Base-by-base conservation (phyloP, 2,888 invertebrate genomes). In the Nesidiocoris tenuis region DNA sequence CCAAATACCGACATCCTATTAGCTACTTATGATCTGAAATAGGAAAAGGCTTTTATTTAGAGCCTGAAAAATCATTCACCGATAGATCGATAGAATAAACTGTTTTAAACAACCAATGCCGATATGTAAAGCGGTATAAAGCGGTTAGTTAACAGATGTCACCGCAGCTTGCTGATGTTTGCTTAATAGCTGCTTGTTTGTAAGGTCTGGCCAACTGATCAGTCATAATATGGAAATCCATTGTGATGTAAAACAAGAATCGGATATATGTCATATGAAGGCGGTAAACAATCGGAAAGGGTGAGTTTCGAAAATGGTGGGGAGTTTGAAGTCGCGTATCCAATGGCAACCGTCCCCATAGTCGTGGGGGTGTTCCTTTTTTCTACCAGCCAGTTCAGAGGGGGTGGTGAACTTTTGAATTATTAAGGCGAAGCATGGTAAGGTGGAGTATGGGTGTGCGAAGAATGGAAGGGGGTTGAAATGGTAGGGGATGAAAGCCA, bases 381-480 rank as follows among this genome's bases (percentile, higher is more conserved):
- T 66, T 18, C 19, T 66, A 24, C 68, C 39, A 3, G 16, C n/a
- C 59, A 23, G 22, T 24, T 16, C 61, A n/a, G n/a, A n/a, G 70
- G 25, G 70, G 70, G 70, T 70, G 70, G 70, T 57, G 70, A 70
- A 70, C 70, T 70, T 59, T 70, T 70, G 70, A 70, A 70, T 70
- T 70, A 70, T 70, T 70, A 24, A 70, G 19, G 70, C 59, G n/a
- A n/a, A 19, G 59, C 18, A 18, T n/a, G n/a, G 18, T 5, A 19
- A 19, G 59, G 7, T 54, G 9, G 16, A 16, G 9, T 54, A 16
- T 12, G 54, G 54, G 54, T 7, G 54, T 12, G 54, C 54, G n/a
- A n/a, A 7, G 7, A 16, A 16, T 7, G 54, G 54, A 16, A 16
- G 54, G 59, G 59, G n/a, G 59, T 3, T 3, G 59, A n/a, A 59